phyloP scores from a whole-genome alignment of 2,888 invertebrate species.

The Cerceris ruficornis region DNA sequence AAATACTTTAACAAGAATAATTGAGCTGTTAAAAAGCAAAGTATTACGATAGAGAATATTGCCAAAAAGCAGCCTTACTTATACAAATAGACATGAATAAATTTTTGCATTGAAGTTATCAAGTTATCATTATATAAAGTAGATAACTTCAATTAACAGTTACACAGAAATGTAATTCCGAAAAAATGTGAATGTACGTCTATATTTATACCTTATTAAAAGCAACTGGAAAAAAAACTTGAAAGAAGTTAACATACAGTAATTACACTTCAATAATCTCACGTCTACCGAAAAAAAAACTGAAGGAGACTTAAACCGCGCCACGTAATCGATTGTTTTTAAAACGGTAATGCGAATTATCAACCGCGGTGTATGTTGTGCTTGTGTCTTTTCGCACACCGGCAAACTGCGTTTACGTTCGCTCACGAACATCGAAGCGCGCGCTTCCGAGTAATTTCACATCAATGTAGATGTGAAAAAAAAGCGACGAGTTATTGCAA shows the following conservation, averaged over 20 bases:
- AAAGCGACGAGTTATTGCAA: neutral
- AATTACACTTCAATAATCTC: neutral
- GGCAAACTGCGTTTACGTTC: neutral
- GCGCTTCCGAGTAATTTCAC: neutral
- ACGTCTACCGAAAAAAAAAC: neutral
- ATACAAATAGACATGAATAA: no score
- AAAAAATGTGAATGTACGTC: no score
- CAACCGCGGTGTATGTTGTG: neutral
- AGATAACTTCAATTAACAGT: no score
- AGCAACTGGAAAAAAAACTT: neutral
- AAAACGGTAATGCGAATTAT: conserved; percentile 7
- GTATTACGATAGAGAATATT: no score
- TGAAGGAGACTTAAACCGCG: neutral
- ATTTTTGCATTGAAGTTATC: no score
- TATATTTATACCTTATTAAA: neutral
- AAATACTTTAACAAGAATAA: no score
- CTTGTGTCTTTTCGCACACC: neutral
- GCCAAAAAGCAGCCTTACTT: no score
- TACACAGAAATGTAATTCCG: no score
- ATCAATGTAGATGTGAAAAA: neutral
- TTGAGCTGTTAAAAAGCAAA: no score
- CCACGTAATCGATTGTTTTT: neutral
- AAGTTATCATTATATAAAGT: no score
- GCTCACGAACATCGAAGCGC: neutral
- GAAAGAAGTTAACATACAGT: neutral